Evolutionary conservation across 2,113 vertebrate species (phyloP).

Genomic region (Ictalurus punctatus): DNA sequence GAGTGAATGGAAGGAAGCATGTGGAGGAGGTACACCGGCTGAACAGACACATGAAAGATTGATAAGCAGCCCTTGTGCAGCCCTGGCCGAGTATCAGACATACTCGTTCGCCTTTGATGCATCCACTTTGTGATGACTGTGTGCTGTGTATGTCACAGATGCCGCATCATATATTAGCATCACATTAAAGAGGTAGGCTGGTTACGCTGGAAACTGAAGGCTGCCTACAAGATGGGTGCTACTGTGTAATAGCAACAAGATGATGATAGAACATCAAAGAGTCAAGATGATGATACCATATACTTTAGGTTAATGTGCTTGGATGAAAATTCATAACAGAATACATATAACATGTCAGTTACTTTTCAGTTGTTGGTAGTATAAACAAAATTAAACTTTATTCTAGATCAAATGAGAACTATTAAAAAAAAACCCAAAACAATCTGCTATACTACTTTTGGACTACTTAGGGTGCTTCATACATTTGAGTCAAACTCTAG

Average conservation of each 20-base stretch:
- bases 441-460: neutral
- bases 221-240: neutral
- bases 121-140: conserved; percentile 43
- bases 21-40: conserved; percentile 22
- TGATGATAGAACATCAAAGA: neutral
- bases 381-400: neutral
- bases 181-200: conserved; percentile 27
- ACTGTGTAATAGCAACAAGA: conserved; percentile 12
- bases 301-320: neutral
- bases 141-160: conserved; percentile 27
- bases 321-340: neutral
- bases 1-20: conserved; percentile 13
- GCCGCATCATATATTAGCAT: conserved; percentile 38
- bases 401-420: neutral
- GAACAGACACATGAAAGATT: conserved; percentile 44
- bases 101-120: conserved; percentile 46
- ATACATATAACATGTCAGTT: neutral
- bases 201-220: conserved; percentile 5
- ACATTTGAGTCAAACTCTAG: neutral
- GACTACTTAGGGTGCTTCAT: neutral
- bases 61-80: conserved; percentile 41
- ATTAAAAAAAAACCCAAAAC: neutral
- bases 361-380: neutral
- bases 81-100: conserved; percentile 38
- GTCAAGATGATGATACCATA: neutral